Evolutionary conservation across 2,113 vertebrate genomes (phyloP).

Genomic region (Daphoenositta chrysoptera): DNA sequence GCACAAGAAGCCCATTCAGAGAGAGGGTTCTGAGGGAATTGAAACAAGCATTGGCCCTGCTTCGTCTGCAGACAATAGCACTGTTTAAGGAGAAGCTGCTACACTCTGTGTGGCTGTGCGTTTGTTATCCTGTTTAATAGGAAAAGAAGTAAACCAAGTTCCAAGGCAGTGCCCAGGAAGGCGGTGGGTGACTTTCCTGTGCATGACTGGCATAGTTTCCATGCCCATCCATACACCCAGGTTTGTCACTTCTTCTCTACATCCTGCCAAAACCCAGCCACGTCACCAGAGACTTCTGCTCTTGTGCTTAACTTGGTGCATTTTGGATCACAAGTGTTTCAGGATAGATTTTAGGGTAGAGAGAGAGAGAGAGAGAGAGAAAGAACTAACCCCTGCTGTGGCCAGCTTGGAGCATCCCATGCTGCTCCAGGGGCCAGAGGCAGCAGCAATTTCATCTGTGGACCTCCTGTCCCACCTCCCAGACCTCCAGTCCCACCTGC

Average conservation of each 20-base stretch:
- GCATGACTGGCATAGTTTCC: rapidly evolving
- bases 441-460: neutral
- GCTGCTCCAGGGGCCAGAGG: neutral
- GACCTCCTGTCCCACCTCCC: neutral
- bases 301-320: rapidly evolving
- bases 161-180: neutral
- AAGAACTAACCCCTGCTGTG: neutral
- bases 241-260: neutral
- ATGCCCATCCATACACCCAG: rapidly evolving
- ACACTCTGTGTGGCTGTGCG: neutral
- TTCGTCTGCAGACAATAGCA: neutral
- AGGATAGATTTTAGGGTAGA: neutral
- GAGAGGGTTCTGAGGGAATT: neutral
- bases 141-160: neutral
- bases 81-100: neutral
- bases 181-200: neutral
- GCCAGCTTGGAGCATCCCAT: rapidly evolving
- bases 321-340: neutral
- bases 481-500: no score
- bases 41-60: neutral
- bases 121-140: neutral
- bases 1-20: neutral
- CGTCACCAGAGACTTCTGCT: neutral
- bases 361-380: neutral
- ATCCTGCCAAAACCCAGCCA: neutral